phyloP scores from a whole-genome alignment of 1,140 invertebrate species.

The Helicoverpa zea region DNA sequence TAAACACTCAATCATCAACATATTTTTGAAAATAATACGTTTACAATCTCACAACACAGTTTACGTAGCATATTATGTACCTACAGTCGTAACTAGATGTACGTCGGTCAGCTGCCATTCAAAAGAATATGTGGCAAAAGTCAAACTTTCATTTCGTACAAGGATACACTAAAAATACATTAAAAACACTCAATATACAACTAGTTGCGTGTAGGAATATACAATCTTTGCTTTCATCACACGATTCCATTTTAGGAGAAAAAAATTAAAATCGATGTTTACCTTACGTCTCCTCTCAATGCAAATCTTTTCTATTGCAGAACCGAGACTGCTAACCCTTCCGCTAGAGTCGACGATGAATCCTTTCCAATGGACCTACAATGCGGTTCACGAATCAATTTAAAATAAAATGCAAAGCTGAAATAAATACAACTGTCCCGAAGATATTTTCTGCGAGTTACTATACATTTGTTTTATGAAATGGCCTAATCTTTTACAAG shows the following conservation, averaged over 20 bases:
- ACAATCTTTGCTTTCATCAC: conserved; percentile 67
- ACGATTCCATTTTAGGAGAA: conserved; percentile 81
- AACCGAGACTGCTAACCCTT: conserved; percentile 86
- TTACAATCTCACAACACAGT: conserved; percentile 63
- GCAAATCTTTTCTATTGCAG: conserved; percentile 87
- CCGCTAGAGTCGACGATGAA: conserved; percentile 82
- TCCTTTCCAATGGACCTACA: conserved; percentile 81
- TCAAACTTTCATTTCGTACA: conserved; percentile 87
- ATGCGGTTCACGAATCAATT: conserved; percentile 84
- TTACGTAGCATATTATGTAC: conserved; percentile 77
- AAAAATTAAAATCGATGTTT: conserved; percentile 87
- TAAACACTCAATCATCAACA: conserved; percentile 54
- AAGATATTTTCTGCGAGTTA: conserved; percentile 87
- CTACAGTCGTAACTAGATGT: conserved; percentile 80
- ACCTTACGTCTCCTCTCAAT: conserved; percentile 86
- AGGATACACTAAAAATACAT: conserved; percentile 87
- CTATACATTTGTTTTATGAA: conserved; percentile 88
- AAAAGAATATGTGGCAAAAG: conserved; percentile 87
- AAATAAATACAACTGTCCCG: conserved; percentile 87
- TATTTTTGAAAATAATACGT: conserved; percentile 54
- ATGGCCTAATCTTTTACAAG: conserved; percentile 87
- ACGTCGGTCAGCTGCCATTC: conserved; percentile 86
- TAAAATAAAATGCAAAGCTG: conserved; percentile 86
- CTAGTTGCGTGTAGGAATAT: conserved; percentile 63
- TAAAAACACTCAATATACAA: conserved; percentile 81